Conservation (phyloP, 2,113 vertebrate species). For the Gopherus flavomarginatus region DNA sequence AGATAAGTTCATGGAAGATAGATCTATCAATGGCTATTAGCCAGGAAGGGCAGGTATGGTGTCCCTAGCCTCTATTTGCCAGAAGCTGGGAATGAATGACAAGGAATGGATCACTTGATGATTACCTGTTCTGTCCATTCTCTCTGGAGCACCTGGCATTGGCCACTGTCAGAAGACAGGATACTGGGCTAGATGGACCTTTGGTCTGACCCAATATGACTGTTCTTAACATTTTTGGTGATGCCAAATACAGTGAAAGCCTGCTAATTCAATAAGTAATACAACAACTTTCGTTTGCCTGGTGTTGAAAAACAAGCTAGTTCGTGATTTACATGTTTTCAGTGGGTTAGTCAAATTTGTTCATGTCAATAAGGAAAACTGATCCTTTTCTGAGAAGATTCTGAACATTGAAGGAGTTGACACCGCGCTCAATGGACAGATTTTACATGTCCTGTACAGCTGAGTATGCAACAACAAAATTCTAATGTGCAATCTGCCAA, state of each 20-base stretch:
- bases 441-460: not conserved
- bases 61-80: no score
- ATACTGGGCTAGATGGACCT: no score
- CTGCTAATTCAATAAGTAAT: not conserved
- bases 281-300: not conserved
- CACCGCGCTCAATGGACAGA: not conserved
- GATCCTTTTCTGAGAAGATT: constrained; percentile 45
- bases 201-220: no score
- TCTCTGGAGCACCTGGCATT: no score
- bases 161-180: no score
- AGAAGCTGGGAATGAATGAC: no score
- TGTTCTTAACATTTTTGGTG: not conserved
- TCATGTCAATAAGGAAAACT: not conserved
- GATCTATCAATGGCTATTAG: no score
- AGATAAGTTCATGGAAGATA: no score
- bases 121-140: no score
- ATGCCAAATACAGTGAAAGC: not conserved
- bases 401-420: not conserved
- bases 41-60: no score
- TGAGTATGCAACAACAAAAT: not conserved
- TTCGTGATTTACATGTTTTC: not conserved
- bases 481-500: constrained; percentile 32
- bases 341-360: not conserved
- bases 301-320: not conserved
- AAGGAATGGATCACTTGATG: no score